phyloP scores from a whole-genome alignment of 1,140 invertebrate species.

The Drosophila tsacasi region DNA sequence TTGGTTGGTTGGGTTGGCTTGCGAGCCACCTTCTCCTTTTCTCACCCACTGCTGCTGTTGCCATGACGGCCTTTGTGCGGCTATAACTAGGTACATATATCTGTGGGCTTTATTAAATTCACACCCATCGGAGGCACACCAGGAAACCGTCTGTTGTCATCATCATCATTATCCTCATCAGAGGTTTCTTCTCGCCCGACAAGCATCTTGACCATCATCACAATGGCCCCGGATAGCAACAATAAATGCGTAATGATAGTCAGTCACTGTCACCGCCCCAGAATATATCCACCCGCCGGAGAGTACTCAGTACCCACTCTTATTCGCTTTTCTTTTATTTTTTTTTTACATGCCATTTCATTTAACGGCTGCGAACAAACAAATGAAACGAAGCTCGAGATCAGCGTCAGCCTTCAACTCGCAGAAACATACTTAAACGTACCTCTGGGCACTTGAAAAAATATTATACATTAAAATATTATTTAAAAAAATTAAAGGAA shows the following conservation, averaged over 20 bases:
- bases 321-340: background rate
- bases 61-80: slow-evolving; percentile 68
- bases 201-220: slow-evolving; percentile 55
- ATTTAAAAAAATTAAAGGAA: too few relatives aligned
- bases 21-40: slow-evolving; percentile 15
- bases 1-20: background rate
- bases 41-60: slow-evolving; percentile 68
- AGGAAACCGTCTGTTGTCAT: slow-evolving; percentile 43
- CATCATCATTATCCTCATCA: slow-evolving; percentile 40
- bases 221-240: slow-evolving; percentile 57
- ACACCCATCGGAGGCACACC: slow-evolving; percentile 59
- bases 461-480: background rate
- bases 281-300: background rate
- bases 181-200: slow-evolving; percentile 21
- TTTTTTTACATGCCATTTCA: slow-evolving; percentile 73
- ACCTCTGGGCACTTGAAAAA: slow-evolving; percentile 14
- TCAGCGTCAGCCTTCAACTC: slow-evolving; percentile 37
- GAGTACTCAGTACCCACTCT: slow-evolving; percentile 2
- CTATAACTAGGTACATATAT: background rate
- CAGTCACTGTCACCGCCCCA: slow-evolving; percentile 62
- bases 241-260: slow-evolving; percentile 82
- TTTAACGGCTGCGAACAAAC: slow-evolving; percentile 79
- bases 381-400: slow-evolving; percentile 65
- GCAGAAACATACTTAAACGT: slow-evolving; percentile 24
- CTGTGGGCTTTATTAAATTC: slow-evolving; percentile 76